Base-by-base conservation (phyloP, 2,888 invertebrate genomes). In the Stegana nigrithorax region DNA sequence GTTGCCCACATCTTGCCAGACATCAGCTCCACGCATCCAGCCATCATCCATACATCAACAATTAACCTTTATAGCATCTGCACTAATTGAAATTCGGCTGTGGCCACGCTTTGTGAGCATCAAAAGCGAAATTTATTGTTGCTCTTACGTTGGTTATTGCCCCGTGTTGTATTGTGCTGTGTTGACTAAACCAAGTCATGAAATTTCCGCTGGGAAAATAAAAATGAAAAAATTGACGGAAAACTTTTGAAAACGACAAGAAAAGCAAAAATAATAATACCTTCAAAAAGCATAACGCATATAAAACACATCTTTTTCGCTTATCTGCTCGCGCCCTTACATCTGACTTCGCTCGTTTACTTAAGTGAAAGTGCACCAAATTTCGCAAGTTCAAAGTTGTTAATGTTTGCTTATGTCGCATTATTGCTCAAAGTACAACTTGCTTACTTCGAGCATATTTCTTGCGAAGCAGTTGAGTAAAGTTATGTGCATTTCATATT, bases 321-420 rank as follows among this genome's bases (percentile, higher is more conserved):
- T 32, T 32, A n/a, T n/a, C 32, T 12, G 12, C 32, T 32, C 32
- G n/a, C 32, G 32, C 12, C 32, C 32, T 32, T 32, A 4, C 6
- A 39, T 39, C 14, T 39, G 2, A 25, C 50, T n/a, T 50, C n/a
- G 26, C 27, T 26, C 17, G 12, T 14, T 39, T 47, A 12, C n/a
- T 47, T 32, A 10, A 36, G 53, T 19, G 53, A 55, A 55, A 55
- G 53, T 23, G 25, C 23, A 36, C 10, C 23, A 47, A 47, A 47
- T 26, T 50, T 50, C n/a, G 50, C 50, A 50, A 50, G 50, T 50
- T 50, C 50, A 50, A 50, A 50, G 26, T 26, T 50, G 42, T 6
- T 39, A 14, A 3, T 39, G 4, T 36, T 36, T 36, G 36, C 17
- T 32, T 39, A 17, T 39, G 12, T 12, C 14, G 39, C 17, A 14